Percentiles rank a stretch among this genome's conserved stretches.
phyloP scores from a whole-genome alignment of 1,140 invertebrate genomes.

The Paramacrobiotus metropolitanus region DNA sequence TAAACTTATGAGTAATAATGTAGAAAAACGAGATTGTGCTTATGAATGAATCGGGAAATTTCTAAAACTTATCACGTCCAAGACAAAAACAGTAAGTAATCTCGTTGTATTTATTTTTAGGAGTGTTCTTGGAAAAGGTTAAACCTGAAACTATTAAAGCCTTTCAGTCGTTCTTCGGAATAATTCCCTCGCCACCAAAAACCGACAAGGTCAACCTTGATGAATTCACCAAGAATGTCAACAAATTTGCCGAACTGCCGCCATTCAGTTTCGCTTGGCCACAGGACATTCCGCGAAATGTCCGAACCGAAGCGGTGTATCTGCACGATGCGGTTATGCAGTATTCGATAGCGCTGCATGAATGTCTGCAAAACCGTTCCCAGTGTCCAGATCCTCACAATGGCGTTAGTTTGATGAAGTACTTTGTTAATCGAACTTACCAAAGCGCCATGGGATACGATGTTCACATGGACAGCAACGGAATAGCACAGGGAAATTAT shows the following conservation, averaged over 20 bases:
- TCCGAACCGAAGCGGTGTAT: conserved; percentile 80
- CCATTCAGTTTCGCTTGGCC: conserved; percentile 49
- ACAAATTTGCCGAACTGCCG: conserved; percentile 40
- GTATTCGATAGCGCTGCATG: conserved; percentile 60
- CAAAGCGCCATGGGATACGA: conserved; percentile 6
- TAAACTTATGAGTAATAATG: too few relatives aligned
- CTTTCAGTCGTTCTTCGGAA: conserved; percentile 53
- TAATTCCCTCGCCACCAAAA: conserved; percentile 52
- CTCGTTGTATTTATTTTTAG: not conserved
- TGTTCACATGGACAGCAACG: conserved; percentile 51
- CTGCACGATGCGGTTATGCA: conserved; percentile 84
- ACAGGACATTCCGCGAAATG: conserved; percentile 23
- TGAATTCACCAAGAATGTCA: conserved; percentile 47
- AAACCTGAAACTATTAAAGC: conserved; percentile 16
- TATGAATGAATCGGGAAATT: too few relatives aligned
- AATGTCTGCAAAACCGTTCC: conserved; percentile 30
- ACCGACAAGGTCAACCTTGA: conserved; percentile 39
- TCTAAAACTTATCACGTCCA: too few relatives aligned
- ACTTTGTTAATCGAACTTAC: not conserved
- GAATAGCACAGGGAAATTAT: conserved; percentile 89
- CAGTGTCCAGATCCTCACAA: conserved; percentile 15
- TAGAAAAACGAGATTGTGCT: too few relatives aligned
- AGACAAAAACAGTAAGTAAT: too few relatives aligned
- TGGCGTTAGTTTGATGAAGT: not conserved
- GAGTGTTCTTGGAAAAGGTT: conserved; percentile 8